Evolutionary conservation across 2,113 vertebrate genomes (phyloP).

Genomic region (Malurus elegans): DNA sequence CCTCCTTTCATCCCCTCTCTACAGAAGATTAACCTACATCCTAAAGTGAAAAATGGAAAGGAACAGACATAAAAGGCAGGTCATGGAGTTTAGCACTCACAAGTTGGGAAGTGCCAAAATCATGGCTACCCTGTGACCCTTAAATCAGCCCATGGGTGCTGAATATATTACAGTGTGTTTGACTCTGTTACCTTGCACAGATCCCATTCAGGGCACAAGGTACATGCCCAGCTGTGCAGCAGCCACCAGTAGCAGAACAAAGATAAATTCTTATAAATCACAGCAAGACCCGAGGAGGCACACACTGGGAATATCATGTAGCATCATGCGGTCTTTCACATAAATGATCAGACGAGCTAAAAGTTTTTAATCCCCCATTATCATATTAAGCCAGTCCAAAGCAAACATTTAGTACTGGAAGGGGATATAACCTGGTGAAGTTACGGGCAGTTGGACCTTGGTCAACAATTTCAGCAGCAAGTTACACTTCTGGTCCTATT

Average conservation of each 20-base stretch:
- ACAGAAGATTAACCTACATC: neutral
- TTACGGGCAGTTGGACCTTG: neutral
- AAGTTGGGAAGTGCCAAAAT: neutral
- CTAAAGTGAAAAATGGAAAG: neutral
- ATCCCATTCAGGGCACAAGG: neutral
- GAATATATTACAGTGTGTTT: rapidly evolving
- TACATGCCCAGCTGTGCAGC: neutral
- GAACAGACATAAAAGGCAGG: neutral
- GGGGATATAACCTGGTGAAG: neutral
- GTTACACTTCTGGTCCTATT: neutral
- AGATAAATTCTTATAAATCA: neutral
- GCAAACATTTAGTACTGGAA: neutral
- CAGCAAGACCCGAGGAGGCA: neutral
- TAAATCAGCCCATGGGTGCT: neutral
- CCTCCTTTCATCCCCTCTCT: neutral
- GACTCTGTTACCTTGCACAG: neutral
- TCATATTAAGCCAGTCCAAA: neutral
- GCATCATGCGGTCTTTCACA: neutral
- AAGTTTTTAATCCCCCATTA: neutral
- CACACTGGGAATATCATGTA: neutral
- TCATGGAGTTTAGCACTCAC: neutral
- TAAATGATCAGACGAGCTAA: neutral
- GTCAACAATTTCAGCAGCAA: slow-evolving; percentile 14
- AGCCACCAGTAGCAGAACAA: neutral
- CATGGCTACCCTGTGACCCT: neutral